A percentile compares a stretch with the other conserved stretches of the same genome.
phyloP scores from a whole-genome alignment of 2,797 vertebrate genomes.

The Pyrocephalus nanus region DNA sequence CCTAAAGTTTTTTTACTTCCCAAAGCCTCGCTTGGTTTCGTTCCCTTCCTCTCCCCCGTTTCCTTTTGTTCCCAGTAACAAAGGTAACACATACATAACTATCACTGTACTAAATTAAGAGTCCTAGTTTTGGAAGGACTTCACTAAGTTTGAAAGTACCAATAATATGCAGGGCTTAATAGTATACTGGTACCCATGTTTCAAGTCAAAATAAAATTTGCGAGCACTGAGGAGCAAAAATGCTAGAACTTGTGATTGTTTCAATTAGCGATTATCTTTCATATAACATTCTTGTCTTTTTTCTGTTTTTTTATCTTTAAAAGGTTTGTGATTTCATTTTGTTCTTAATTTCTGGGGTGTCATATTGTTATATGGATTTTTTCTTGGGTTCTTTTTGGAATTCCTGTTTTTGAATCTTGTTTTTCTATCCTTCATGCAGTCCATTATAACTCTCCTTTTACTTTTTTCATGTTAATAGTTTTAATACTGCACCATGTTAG shows the following conservation, averaged over 20 bases:
- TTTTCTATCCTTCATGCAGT: not conserved
- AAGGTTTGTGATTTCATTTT: not conserved
- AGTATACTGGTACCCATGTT: not conserved
- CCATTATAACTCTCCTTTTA: not conserved
- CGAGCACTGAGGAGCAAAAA: not conserved
- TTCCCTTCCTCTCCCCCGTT: not conserved
- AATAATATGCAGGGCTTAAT: not conserved
- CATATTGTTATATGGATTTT: not conserved
- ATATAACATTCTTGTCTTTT: not conserved
- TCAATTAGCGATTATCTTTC: not conserved
- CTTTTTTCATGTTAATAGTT: not conserved
- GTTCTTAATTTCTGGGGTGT: not conserved
- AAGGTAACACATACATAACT: not conserved
- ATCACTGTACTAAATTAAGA: not conserved
- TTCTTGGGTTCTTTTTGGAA: not conserved
- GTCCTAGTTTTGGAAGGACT: not conserved
- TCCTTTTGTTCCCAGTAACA: not conserved
- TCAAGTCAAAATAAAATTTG: not conserved
- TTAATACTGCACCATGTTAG: not conserved
- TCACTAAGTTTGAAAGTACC: not conserved
- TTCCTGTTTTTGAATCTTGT: not conserved
- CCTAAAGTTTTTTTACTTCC: not conserved
- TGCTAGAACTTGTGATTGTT: not conserved
- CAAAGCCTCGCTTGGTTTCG: accelerated
- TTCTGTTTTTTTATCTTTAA: not conserved